phyloP scores from a whole-genome alignment of 2,888 invertebrate genomes.

The Bhutanitis thaidina region DNA sequence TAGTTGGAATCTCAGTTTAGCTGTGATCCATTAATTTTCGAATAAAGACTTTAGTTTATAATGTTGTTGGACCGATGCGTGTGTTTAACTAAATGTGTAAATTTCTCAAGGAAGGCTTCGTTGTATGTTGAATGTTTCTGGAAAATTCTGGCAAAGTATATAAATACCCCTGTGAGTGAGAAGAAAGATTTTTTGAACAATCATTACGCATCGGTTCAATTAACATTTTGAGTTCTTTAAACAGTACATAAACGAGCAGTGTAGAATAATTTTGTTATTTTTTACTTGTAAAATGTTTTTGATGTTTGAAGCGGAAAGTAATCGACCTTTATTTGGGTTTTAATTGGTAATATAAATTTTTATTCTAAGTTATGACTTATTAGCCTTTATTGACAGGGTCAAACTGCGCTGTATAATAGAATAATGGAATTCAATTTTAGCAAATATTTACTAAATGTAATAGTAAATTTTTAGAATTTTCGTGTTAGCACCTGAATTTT shows the following conservation, averaged over 20 bases:
- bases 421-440: slow-evolving; percentile 66
- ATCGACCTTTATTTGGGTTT: slow-evolving; percentile 28
- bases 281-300: not conserved
- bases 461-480: slow-evolving; percentile 60
- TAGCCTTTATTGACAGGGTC: slow-evolving; percentile 77
- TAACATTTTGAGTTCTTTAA: slow-evolving; percentile 1
- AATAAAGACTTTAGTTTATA: slow-evolving; percentile 19
- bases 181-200: no score
- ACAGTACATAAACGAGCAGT: not conserved
- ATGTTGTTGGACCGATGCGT: slow-evolving; percentile 10
- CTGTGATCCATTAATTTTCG: slow-evolving; percentile 23
- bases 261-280: slow-evolving; percentile 9
- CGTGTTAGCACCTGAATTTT: slow-evolving; percentile 66
- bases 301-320: slow-evolving; percentile 28
- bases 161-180: no score
- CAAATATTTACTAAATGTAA: slow-evolving; percentile 62
- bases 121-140: slow-evolving; percentile 14
- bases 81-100: not conserved
- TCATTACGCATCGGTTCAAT: not conserved
- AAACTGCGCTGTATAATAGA: slow-evolving; percentile 63
- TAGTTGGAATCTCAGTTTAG: slow-evolving; percentile 30
- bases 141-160: slow-evolving; percentile 2
- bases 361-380: slow-evolving; percentile 30
- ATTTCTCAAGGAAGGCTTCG: slow-evolving; percentile 1
- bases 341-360: slow-evolving; percentile 24